Base-by-base conservation (phyloP, 2,113 vertebrate species). In the Nanorana parkeri region DNA sequence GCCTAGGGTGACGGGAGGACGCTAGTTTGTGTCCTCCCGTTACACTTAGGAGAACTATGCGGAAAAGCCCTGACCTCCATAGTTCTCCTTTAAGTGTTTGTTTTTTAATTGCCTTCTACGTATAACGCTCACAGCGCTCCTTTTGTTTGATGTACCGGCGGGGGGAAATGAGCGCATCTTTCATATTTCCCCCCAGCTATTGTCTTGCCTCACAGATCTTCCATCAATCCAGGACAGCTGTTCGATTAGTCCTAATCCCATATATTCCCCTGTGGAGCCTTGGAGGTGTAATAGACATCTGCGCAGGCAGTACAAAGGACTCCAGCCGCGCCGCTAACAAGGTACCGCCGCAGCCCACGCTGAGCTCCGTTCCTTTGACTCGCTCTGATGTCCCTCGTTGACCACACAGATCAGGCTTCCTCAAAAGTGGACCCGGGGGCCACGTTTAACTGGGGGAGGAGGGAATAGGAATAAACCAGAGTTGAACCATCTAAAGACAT, bases 161-260 rank as follows among this genome's bases (percentile, higher is more conserved):
- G 8, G 6, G 41, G 1, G 10, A 41, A 41, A 41, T 41, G 41
- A 41, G 13, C 41, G 41, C 41, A 15, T 8, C 41, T 47, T 11
- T 47, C 41, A 10, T 15, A 15, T 47, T 47, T 11, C 10, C 41
- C 3, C 2, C 41, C 11, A 11, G 10, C 8, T 47, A 13, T 8
- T 47, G 41, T 47, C 41, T 47, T 15, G 41, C 41, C 11, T 13
- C 13, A 47, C 41, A 71, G 17, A 20, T 4, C 19, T 69, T 52
- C 1, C 10, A 20, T 24, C 23, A 17, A 56, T 2, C 24, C 52
- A 32, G 2, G 7, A 7, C n/a, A 23, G 23, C n/a, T 68, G 41
- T 21, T 3, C 56, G 52, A 73, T 73, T 55, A 58, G 24, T 56
- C 6, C 71, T 74, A 56, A 74, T 74, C 26, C 32, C 71, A 15